phyloP scores from a whole-genome alignment of 2,888 invertebrate genomes.

The Drosophila limbata region DNA sequence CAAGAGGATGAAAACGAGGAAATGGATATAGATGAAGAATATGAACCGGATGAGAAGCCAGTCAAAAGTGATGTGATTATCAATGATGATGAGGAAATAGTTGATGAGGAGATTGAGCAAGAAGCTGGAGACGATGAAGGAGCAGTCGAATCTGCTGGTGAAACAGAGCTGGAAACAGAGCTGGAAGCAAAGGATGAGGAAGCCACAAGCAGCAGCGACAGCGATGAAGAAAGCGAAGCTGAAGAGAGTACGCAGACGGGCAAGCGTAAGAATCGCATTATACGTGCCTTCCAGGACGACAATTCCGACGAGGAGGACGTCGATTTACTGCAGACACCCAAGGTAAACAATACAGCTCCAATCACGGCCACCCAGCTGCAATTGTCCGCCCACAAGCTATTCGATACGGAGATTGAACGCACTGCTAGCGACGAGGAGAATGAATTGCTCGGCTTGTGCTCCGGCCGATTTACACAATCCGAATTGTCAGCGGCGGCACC shows the following conservation, averaged over 20 bases:
- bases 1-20: constrained; percentile 82
- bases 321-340: constrained; percentile 75
- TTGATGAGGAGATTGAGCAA: constrained; percentile 50
- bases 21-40: constrained; percentile 76
- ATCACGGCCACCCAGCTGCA: constrained; percentile 57
- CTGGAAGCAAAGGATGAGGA: constrained; percentile 58
- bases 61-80: constrained; percentile 43
- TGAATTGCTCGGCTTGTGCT: constrained; percentile 87
- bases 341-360: constrained; percentile 34
- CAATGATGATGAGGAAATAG: constrained; percentile 64
- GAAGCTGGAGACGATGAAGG: constrained; percentile 86
- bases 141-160: constrained; percentile 28
- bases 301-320: constrained; percentile 82
- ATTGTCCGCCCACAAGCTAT: constrained; percentile 64
- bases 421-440: constrained; percentile 83
- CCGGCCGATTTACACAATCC: constrained; percentile 87
- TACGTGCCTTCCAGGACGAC: constrained; percentile 79
- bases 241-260: constrained; percentile 64
- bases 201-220: constrained; percentile 61
- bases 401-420: constrained; percentile 64
- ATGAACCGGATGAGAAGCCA: constrained; percentile 76
- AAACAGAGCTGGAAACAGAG: constrained; percentile 74
- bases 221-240: constrained; percentile 72
- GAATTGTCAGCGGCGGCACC: constrained; percentile 59
- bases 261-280: constrained; percentile 85